A percentile compares a stretch with the other conserved stretches of the same genome.
Conservation (phyloP, 1,140 invertebrate species). For the Drosophila sechellia region DNA sequence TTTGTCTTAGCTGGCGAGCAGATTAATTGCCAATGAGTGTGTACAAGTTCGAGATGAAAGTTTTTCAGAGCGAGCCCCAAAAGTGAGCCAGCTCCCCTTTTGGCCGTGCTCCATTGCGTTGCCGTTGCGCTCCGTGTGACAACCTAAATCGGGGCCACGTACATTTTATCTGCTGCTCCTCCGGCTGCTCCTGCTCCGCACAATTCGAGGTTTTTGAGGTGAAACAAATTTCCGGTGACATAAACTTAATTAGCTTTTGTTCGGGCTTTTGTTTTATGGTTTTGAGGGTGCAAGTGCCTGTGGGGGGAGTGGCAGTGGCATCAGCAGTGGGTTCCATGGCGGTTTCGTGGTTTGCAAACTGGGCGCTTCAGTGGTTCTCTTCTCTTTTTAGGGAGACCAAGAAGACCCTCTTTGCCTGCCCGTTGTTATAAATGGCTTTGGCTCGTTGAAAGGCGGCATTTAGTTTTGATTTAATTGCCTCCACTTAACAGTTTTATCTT, state of each 20-base stretch:
- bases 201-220: constrained; percentile 83
- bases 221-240: constrained; percentile 84
- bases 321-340: background rate
- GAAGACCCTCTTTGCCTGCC: constrained; percentile 28
- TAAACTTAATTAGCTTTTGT: constrained; percentile 84
- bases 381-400: background rate
- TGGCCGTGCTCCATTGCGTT: constrained; percentile 26
- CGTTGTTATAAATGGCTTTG: constrained; percentile 65
- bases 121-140: constrained; percentile 57
- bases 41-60: constrained; percentile 75
- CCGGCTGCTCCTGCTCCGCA: constrained; percentile 54
- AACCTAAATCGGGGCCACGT: constrained; percentile 64
- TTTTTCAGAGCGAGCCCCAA: constrained; percentile 61
- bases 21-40: constrained; percentile 82
- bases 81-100: background rate
- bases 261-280: constrained; percentile 82
- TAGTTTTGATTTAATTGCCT: constrained; percentile 78
- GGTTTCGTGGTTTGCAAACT: constrained; percentile 14
- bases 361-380: constrained; percentile 6
- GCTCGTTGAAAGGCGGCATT: constrained; percentile 67
- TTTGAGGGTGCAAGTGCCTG: constrained; percentile 72
- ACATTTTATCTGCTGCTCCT: constrained; percentile 71
- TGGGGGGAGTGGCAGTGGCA: background rate
- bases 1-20: constrained; percentile 68
- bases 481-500: constrained; percentile 77